A percentile compares a stretch with the other conserved stretches of the same genome.
Evolutionary conservation across 2,888 invertebrate genomes (phyloP).

Genomic region (Drosophila borborema): DNA sequence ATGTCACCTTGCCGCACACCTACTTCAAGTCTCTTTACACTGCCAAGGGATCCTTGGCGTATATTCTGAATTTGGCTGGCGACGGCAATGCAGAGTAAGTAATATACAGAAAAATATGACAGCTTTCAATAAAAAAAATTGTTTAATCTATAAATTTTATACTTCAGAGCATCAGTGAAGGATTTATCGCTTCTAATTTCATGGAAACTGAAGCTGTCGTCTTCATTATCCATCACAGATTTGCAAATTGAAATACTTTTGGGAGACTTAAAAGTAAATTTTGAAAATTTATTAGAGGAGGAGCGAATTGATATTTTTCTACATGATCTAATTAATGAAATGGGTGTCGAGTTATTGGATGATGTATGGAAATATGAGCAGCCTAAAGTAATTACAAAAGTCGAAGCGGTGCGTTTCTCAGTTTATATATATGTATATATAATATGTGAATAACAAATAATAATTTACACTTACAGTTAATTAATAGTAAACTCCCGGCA

Average conservation of each 20-base stretch:
- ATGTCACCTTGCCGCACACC: conserved; percentile 72
- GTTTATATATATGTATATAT: background rate
- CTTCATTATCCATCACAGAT: conserved; percentile 62
- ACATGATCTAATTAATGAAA: conserved; percentile 79
- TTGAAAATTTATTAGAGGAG: conserved; percentile 78
- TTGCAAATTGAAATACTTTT: conserved; percentile 71
- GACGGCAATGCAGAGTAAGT: conserved; percentile 79
- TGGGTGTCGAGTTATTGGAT: conserved; percentile 79
- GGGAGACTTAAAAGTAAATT: conserved; percentile 68
- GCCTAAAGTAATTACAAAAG: conserved; percentile 42
- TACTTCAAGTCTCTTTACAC: conserved; percentile 74
- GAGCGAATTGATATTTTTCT: conserved; percentile 78
- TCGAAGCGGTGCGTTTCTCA: conserved; percentile 65
- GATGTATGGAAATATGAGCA: conserved; percentile 79
- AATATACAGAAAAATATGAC: background rate
- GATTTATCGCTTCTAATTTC: conserved; percentile 63
- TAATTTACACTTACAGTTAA: conserved; percentile 50
- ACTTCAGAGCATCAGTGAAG: conserved; percentile 58
- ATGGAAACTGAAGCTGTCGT: conserved; percentile 62
- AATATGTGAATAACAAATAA: background rate
- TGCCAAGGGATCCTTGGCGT: conserved; percentile 80
- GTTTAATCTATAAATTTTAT: no score
- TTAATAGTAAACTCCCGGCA: conserved; percentile 71
- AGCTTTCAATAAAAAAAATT: no score
- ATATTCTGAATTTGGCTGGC: conserved; percentile 78